These are phyloP conservation scores for Monoplex corrugatus DNA, from an alignment of 2,888 invertebrate species.

Conservation along the genomic window DNA sequence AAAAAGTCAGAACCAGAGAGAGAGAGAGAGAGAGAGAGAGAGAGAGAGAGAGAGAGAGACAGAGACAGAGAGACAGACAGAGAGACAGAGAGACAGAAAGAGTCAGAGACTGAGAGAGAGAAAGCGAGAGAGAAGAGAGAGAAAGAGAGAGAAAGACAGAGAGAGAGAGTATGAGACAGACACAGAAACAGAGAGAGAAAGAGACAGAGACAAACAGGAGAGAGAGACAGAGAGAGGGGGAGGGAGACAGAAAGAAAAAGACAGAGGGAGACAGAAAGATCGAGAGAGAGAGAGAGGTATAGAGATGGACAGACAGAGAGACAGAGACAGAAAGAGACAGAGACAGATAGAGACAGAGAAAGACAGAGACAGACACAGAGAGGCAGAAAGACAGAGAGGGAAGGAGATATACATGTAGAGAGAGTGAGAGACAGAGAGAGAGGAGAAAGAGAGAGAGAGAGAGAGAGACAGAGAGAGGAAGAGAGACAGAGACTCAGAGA, in stretches of 20 bases:
- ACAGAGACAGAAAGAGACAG: neutral
- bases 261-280: neutral
- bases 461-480: neutral
- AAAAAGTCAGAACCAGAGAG: too few relatives aligned
- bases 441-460: neutral
- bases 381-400: neutral
- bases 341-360: neutral
- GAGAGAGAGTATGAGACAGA: neutral
- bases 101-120: conserved; percentile 16
- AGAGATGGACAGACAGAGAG: conserved; percentile 6
- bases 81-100: conserved; percentile 27
- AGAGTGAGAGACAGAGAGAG: neutral
- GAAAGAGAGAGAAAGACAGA: neutral
- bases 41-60: too few relatives aligned
- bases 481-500: conserved; percentile 8
- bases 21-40: too few relatives aligned
- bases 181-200: neutral
- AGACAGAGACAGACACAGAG: neutral
- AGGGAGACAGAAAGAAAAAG: neutral
- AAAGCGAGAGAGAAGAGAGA: neutral
- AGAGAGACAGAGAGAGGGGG: neutral
- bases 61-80: too few relatives aligned
- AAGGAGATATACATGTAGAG: neutral
- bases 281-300: neutral
- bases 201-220: neutral